Percentiles rank a stretch among this genome's conserved stretches.
These are phyloP conservation scores for Penaeus japonicus DNA, from an alignment of 1,140 invertebrate species.

Conservation along the genomic window DNA sequence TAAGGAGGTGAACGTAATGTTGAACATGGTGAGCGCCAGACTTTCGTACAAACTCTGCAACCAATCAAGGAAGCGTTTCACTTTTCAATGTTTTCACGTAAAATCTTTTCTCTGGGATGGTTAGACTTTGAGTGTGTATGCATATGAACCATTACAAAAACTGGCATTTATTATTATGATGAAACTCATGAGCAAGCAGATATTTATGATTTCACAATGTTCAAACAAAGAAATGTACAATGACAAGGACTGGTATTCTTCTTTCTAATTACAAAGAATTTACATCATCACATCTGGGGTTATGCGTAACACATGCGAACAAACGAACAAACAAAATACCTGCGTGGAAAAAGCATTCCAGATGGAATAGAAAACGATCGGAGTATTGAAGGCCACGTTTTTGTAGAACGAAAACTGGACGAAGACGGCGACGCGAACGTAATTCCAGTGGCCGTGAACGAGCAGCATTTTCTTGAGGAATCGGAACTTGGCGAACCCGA, in stretches of 20 bases:
- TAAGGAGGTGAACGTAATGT: slow-evolving; percentile 77
- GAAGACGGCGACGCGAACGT: slow-evolving; percentile 76
- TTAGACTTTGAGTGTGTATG: not conserved
- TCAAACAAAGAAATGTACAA: no score
- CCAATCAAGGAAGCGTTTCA: slow-evolving; percentile 11
- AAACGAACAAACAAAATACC: not conserved
- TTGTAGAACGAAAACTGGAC: slow-evolving; percentile 91
- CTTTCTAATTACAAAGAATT: no score
- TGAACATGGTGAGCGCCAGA: slow-evolving; percentile 77
- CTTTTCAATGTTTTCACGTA: no score
- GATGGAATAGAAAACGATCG: slow-evolving; percentile 65
- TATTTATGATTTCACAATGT: no score
- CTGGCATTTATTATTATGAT: no score
- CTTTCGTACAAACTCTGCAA: slow-evolving; percentile 74
- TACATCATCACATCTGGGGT: not conserved
- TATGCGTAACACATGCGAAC: not conserved
- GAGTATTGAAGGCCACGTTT: slow-evolving; percentile 75
- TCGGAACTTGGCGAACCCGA: slow-evolving; percentile 77
- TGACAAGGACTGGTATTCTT: no score
- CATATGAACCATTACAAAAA: no score
- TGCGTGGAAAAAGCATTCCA: slow-evolving; percentile 70
- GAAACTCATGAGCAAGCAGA: no score
- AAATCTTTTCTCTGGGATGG: not conserved
- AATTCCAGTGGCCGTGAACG: slow-evolving; percentile 82
- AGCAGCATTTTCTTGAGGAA: slow-evolving; percentile 75